Base-by-base conservation (phyloP, 2,797 vertebrate species). In the Pygocentrus nattereri region DNA sequence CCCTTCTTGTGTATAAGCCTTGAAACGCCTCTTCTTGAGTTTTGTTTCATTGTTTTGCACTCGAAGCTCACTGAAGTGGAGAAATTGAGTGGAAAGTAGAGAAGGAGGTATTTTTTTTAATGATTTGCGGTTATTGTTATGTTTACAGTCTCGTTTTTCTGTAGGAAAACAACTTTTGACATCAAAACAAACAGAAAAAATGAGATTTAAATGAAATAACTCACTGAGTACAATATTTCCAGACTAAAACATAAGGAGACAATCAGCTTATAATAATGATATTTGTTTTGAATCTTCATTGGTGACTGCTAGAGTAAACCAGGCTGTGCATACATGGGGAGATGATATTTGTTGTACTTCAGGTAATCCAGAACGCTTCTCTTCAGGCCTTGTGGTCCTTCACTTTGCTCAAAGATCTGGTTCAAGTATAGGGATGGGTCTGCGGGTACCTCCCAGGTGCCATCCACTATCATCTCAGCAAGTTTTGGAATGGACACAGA, bases 281-380 rank as follows among this genome's bases (percentile, higher is more conserved):
- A 18, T 38, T 76, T 27, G 19, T 56, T 62, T 7, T 72, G 62
- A 18, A 78, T 34, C 56, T 49, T 12, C 21, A 23, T 13, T 59
- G 18, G 8, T 47, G 11, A 11, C n/a, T 30, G 19, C 90, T 93
- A 94, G 74, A 93, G 77, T 49, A 93, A 91, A 25, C 92, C 92
- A 0, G 94, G 93, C 82, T 84, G 89, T 1, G 93, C 89, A 56
- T 96, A 98, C 97, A 97, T 95, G 76, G 96, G 95, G 85, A 98
- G 93, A 82, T 96, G 96, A 92, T 95, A 91, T 0, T 88, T 86
- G 89, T 98, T 97, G 87, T 92, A 96, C 85, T 85, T 91, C 83
- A 99, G 92, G 76, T 93, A 98, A 78, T 90, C 92, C 1, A 96
- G 90, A 1, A 94, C 72, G 25, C 91, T 87, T 47, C 81, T 93